These are phyloP conservation scores for Cydia amplana DNA, from an alignment of 1,140 invertebrate species.

Conservation along the genomic window DNA sequence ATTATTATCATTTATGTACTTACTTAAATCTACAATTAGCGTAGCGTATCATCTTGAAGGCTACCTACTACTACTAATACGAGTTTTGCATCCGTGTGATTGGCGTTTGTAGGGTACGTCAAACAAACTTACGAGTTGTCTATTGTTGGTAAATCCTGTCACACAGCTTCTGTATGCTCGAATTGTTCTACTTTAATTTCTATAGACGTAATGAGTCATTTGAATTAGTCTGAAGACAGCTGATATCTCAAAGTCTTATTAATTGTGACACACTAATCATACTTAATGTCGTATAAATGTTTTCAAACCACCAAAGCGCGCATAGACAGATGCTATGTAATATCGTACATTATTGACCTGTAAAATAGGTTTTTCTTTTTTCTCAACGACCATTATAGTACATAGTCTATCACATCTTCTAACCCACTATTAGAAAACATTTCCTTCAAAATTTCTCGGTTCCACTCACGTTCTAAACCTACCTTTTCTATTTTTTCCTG, in stretches of 20 bases:
- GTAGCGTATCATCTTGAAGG: slow-evolving; percentile 1
- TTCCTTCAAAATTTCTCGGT: no score
- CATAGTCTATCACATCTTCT: no score
- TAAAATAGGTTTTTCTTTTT: no score
- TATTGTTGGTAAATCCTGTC: slow-evolving; percentile 10
- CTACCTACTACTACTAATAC: neutral
- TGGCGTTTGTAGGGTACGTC: slow-evolving; percentile 16
- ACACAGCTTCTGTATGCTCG: slow-evolving; percentile 9
- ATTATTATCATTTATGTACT: neutral
- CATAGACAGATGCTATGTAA: no score
- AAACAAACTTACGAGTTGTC: neutral
- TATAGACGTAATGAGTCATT: slow-evolving; percentile 17
- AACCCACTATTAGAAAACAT: no score
- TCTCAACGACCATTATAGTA: no score
- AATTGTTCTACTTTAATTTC: slow-evolving; percentile 13
- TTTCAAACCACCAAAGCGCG: no score
- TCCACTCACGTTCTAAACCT: no score
- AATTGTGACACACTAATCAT: neutral
- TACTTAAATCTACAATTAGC: slow-evolving; percentile 7
- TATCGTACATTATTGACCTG: no score
- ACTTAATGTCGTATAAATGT: neutral
- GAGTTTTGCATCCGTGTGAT: neutral
- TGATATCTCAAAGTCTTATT: neutral
- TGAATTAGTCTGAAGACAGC: slow-evolving; percentile 1
- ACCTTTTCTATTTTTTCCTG: no score